Evolutionary conservation across 2,888 invertebrate genomes (phyloP), one percentile per base, ranked within the genome.

Genomic region (Epistrophe grossulariae): DNA sequence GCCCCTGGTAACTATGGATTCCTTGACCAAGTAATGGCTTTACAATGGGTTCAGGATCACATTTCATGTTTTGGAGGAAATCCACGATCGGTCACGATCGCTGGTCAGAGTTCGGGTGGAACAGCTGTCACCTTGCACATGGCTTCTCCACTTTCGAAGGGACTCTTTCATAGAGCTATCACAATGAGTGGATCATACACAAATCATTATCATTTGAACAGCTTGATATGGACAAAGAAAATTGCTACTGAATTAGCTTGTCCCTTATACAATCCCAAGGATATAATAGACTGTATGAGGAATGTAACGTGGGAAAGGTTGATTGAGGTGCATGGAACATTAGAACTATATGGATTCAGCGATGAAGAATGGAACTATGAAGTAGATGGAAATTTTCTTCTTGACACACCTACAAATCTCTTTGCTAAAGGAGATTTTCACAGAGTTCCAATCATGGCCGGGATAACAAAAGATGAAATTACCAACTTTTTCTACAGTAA

Each of bases 1-100:
- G 94, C 95, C 0, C 95, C 95, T 0, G 96, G 96, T 5, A 96
- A 96, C 91, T 94, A 94, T 81, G 96, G 95, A 0, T 92, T 95
- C 80, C 95, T 95, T 89, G 96, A 96, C 90, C 96, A 96, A 91
- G 95, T 96, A 0, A 91, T 93, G 17, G 95, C 94, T 0, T 91
- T 96, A 52, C 93, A 94, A 89, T 96, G 96, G 96, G 93, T 96
- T 0, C 93, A 94, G 84, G 91, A 94, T 17, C 95, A 96, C 90
- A 95, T 96, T 64, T 93, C 91, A 0, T 90, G 93, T 0, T 96
- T 96, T 89, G 96, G 96, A 0, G 96, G 96, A 0, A 94, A 96
- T 91, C 94, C 95, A 0, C 91, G 93, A 57, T 90, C 90, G 4
- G 95, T 96, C 0, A 96, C 96, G 0, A 92, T 96, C 8, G 90